Evolutionary conservation across 2,888 invertebrate species (phyloP).

Genomic region (Epinotia bilunana): DNA sequence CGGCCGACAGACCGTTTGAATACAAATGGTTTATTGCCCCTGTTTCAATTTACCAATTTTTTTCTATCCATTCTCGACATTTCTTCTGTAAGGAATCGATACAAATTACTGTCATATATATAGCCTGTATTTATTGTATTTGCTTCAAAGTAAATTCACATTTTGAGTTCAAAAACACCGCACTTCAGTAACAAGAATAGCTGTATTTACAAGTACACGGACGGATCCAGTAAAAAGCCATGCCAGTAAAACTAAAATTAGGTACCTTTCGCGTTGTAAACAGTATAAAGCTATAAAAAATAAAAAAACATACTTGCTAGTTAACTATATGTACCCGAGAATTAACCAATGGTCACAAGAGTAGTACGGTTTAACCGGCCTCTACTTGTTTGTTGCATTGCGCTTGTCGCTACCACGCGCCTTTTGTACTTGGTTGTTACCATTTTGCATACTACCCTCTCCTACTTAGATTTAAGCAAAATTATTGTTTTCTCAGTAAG

Average conservation of each 20-base stretch:
- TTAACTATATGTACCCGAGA: no score
- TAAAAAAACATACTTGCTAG: no score
- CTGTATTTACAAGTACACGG: neutral
- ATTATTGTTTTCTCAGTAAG: no score
- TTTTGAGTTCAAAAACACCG: neutral
- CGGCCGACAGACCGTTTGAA: conserved; percentile 71
- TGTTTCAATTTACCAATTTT: conserved; percentile 67
- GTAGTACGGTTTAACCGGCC: no score
- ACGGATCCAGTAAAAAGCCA: neutral
- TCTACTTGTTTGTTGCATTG: no score
- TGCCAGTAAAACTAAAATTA: conserved; percentile 11
- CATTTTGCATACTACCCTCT: no score
- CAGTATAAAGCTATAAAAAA: no score
- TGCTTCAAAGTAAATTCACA: neutral
- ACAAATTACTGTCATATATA: neutral
- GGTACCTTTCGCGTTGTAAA: neutral
- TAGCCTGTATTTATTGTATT: neutral
- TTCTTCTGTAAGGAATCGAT: neutral
- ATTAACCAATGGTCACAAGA: no score
- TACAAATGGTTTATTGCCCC: conserved; percentile 80
- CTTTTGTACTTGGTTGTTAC: no score
- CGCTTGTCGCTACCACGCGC: no score
- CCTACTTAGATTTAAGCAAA: no score
- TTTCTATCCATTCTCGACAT: neutral
- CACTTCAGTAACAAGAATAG: neutral